These are phyloP conservation scores for Thereva nobilitata DNA, from an alignment of 2,888 invertebrate genomes.

Conservation along the genomic window DNA sequence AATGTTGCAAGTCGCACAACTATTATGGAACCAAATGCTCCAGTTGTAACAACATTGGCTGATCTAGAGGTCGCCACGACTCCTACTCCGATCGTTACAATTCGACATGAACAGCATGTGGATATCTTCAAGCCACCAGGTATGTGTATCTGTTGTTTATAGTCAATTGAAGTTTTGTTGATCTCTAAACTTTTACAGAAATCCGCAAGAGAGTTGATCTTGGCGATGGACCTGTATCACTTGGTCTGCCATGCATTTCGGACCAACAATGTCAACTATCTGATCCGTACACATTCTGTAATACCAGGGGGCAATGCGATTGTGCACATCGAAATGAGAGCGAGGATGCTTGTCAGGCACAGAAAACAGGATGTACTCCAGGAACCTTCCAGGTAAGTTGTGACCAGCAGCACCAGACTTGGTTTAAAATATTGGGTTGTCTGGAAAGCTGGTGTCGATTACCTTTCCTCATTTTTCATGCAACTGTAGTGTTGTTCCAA, in stretches of 20 bases:
- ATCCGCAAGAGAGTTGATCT: constrained; percentile 57
- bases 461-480: no score
- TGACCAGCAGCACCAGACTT: not conserved
- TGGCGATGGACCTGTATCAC: constrained; percentile 64
- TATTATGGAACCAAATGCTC: constrained; percentile 59
- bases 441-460: not conserved
- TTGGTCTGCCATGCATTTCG: constrained; percentile 75
- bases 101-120: not conserved
- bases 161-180: not conserved
- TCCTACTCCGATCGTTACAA: not conserved
- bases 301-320: constrained; percentile 67
- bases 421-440: constrained; percentile 8
- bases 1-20: constrained; percentile 58
- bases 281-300: constrained; percentile 76
- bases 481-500: no score
- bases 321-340: constrained; percentile 67
- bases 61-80: constrained; percentile 43
- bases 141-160: not conserved
- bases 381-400: constrained; percentile 74
- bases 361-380: constrained; percentile 76
- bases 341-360: constrained; percentile 70
- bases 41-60: constrained; percentile 50
- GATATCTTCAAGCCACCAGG: constrained; percentile 24
- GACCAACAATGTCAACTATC: constrained; percentile 80
- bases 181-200: constrained; percentile 43